phyloP scores from a whole-genome alignment of 2,797 vertebrate species.

The Eutrigla gurnardus region DNA sequence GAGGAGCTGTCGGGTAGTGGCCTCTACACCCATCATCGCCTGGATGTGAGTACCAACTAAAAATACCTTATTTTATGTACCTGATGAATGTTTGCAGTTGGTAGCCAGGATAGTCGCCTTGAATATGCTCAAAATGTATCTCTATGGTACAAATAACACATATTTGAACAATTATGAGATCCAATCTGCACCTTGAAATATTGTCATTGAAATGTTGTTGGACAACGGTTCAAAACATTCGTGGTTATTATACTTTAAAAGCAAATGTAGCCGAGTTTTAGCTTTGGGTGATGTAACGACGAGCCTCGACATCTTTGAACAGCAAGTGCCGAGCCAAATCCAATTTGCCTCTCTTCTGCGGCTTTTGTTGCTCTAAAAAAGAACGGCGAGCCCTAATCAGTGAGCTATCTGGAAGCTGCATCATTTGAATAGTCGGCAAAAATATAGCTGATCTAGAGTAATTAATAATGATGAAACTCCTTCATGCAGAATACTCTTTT shows the following conservation, averaged over 20 bases:
- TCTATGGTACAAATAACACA: background rate
- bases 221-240: background rate
- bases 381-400: background rate
- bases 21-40: constrained; percentile 88
- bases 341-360: no score
- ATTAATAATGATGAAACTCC: constrained; percentile 9
- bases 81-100: background rate
- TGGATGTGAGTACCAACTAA: constrained; percentile 84
- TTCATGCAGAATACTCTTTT: constrained; percentile 29
- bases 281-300: background rate
- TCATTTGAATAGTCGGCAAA: constrained; percentile 16
- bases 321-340: background rate
- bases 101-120: background rate
- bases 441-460: constrained; percentile 20
- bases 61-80: background rate
- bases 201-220: background rate
- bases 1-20: constrained; percentile 88
- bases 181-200: background rate
- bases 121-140: background rate
- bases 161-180: background rate
- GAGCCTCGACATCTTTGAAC: background rate
- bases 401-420: background rate
- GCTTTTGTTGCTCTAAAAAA: no score
- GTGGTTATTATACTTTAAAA: background rate
- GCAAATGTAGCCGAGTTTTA: background rate